These are phyloP conservation scores for Achroia grisella DNA, from an alignment of 1,140 invertebrate genomes.

Conservation along the genomic window DNA sequence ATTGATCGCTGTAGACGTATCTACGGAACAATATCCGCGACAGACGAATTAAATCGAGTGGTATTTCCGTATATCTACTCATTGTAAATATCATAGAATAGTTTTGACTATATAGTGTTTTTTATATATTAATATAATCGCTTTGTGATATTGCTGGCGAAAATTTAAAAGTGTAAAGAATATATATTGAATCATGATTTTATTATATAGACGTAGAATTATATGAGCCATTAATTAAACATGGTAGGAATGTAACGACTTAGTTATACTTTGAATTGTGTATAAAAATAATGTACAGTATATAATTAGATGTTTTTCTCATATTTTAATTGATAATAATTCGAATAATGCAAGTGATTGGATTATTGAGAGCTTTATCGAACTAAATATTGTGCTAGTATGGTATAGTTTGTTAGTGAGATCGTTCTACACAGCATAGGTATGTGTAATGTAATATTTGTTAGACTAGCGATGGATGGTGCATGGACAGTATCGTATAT, in stretches of 20 bases:
- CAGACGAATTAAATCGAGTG: slow-evolving; percentile 1
- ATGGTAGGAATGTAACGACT: not conserved
- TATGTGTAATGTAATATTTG: slow-evolving; percentile 10
- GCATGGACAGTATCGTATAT: slow-evolving; percentile 30
- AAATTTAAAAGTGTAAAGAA: slow-evolving; percentile 22
- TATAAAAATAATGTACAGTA: slow-evolving; percentile 10
- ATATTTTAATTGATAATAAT: slow-evolving; percentile 7
- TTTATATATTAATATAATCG: slow-evolving; percentile 47
- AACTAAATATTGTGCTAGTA: slow-evolving; percentile 14
- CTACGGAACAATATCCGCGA: not conserved
- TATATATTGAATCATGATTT: slow-evolving; percentile 5
- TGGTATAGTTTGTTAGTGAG: slow-evolving; percentile 3
- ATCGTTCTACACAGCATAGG: not conserved
- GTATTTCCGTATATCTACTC: not conserved
- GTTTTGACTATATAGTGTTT: slow-evolving; percentile 45
- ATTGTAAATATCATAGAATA: slow-evolving; percentile 18
- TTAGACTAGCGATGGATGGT: slow-evolving; percentile 21
- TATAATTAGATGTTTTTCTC: slow-evolving; percentile 7
- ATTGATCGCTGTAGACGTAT: not conserved
- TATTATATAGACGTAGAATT: slow-evolving; percentile 1
- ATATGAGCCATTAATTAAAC: slow-evolving; percentile 2
- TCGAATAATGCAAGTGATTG: slow-evolving; percentile 14
- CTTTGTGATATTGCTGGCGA: slow-evolving; percentile 48
- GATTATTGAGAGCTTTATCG: slow-evolving; percentile 26
- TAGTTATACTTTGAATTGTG: slow-evolving; percentile 5